phyloP scores from a whole-genome alignment of 2,888 invertebrate species.

The Helleia helle region DNA sequence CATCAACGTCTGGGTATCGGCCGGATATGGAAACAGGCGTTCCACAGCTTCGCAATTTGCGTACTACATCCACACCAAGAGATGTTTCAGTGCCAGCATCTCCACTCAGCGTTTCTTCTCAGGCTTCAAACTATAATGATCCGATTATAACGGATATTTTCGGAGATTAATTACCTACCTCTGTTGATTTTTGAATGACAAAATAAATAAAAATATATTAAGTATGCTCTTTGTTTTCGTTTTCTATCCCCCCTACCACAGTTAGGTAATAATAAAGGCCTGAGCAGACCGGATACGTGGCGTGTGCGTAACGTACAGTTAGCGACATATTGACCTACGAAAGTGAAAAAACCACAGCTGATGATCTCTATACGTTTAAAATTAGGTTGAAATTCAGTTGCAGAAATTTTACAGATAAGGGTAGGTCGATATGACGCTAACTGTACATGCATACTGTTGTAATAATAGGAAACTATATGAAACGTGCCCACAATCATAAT shows the following conservation, averaged over 20 bases:
- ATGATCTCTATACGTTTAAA: constrained; percentile 9
- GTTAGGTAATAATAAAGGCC: constrained; percentile 12
- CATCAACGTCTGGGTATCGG: constrained; percentile 1
- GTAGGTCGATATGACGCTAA: constrained; percentile 10
- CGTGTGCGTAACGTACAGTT: constrained; percentile 13
- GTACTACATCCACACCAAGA: constrained; percentile 6
- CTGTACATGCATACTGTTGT: constrained; percentile 16
- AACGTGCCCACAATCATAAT: constrained; percentile 17
- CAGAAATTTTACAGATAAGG: constrained; percentile 13
- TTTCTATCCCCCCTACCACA: constrained; percentile 1
- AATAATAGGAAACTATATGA: constrained; percentile 16
- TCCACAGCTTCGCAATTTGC: constrained; percentile 8
- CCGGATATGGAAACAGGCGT: constrained; percentile 4
- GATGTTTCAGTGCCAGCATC: constrained; percentile 3
- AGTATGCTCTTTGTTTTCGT: constrained; percentile 5
- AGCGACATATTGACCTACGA: constrained; percentile 12
- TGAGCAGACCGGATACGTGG: constrained; percentile 10
- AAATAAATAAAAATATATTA: constrained; percentile 7
- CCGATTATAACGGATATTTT: constrained; percentile 6
- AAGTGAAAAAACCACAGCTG: constrained; percentile 13
- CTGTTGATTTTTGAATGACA: constrained; percentile 3
- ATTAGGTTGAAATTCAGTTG: constrained; percentile 10
- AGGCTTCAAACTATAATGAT: constrained; percentile 5
- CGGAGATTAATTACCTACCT: constrained; percentile 3
- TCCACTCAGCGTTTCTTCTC: constrained; percentile 4